Conservation (phyloP, 2,113 vertebrate genomes). For the Malurus elegans region DNA sequence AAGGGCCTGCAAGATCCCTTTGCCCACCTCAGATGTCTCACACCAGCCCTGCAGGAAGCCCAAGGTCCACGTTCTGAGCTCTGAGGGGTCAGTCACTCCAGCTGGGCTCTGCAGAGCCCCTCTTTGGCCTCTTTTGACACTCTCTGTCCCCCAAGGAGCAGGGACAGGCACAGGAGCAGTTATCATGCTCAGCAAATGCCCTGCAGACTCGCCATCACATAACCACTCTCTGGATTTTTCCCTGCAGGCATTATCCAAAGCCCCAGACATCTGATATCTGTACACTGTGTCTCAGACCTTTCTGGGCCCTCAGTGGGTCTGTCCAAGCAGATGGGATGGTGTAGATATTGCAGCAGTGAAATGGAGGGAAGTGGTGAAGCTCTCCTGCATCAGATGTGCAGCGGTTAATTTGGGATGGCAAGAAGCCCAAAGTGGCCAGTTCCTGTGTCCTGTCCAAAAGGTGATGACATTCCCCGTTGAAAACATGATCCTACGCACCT, state of each 20-base stretch:
- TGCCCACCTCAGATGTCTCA: not conserved
- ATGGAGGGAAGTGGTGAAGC: not conserved
- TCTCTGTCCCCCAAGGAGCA: not conserved
- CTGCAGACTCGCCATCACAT: not conserved
- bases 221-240: not conserved
- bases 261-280: not conserved
- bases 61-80: not conserved
- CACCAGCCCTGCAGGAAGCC: not conserved
- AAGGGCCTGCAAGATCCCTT: not conserved
- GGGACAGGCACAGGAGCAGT: not conserved
- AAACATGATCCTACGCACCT: conserved; percentile 39
- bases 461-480: conserved; percentile 22
- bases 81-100: not conserved
- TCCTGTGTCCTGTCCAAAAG: conserved; percentile 60
- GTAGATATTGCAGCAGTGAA: not conserved
- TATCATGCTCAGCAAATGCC: not conserved
- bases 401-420: conserved; percentile 11
- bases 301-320: not conserved
- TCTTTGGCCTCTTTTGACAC: not conserved
- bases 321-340: not conserved
- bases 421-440: conserved; percentile 20
- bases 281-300: not conserved
- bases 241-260: not conserved
- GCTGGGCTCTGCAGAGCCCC: not conserved
- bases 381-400: not conserved